phyloP scores from a whole-genome alignment of 1,140 invertebrate species.

The Physella acuta region DNA sequence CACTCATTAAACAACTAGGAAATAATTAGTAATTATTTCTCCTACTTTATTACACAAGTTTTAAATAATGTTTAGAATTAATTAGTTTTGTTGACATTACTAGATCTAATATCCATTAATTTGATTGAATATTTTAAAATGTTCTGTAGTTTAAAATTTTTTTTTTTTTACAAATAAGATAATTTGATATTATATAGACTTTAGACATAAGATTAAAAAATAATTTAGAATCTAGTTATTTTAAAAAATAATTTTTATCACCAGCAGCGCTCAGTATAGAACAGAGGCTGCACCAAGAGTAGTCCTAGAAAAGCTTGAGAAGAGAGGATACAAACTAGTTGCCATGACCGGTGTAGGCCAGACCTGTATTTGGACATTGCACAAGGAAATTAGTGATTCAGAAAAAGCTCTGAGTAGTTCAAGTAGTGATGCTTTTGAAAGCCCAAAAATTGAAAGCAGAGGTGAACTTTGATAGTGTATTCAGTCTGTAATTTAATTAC shows the following conservation, averaged over 20 bases:
- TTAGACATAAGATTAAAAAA: too few species aligned
- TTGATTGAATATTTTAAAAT: not conserved
- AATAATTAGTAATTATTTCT: slow-evolving; percentile 58
- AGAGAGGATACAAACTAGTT: slow-evolving; percentile 54
- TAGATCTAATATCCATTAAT: not conserved
- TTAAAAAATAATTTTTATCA: too few species aligned
- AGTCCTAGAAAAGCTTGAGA: slow-evolving; percentile 60
- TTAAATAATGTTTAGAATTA: too few species aligned
- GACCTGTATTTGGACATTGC: slow-evolving; percentile 62
- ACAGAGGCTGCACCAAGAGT: slow-evolving; percentile 53
- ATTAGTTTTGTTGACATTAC: not conserved
- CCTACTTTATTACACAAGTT: not conserved
- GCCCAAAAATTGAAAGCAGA: not conserved
- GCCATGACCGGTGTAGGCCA: slow-evolving; percentile 61
- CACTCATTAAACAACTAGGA: slow-evolving; percentile 50
- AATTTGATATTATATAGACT: too few species aligned
- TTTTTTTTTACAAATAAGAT: too few species aligned
- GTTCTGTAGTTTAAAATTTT: not conserved
- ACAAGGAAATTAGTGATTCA: slow-evolving; percentile 63
- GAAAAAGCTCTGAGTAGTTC: slow-evolving; percentile 13
- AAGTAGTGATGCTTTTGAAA: not conserved
- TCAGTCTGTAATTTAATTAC: too few species aligned
- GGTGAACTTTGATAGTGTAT: not conserved
- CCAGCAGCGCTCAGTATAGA: slow-evolving; percentile 57
- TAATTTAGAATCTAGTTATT: too few species aligned